Percentiles rank a stretch among this genome's conserved stretches.
phyloP scores from a whole-genome alignment of 2,888 invertebrate species.

The Brachypalpus laphriformis region DNA sequence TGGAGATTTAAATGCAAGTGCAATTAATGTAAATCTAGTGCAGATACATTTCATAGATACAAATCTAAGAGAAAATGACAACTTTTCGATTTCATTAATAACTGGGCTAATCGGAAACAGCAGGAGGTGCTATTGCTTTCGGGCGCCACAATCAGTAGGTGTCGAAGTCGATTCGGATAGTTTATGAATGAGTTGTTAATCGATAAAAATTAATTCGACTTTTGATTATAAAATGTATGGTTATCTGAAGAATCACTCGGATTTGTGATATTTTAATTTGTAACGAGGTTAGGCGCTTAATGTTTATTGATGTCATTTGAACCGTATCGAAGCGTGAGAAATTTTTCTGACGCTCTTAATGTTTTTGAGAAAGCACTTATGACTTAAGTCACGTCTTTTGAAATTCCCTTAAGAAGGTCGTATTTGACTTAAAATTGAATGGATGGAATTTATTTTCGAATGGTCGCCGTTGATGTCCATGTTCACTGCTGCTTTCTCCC shows the following conservation, averaged over 20 bases:
- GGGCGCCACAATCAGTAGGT: constrained; percentile 65
- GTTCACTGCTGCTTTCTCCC: too few relatives aligned
- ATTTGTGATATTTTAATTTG: constrained; percentile 44
- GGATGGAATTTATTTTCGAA: too few relatives aligned
- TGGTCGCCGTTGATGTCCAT: too few relatives aligned
- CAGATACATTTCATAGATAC: constrained; percentile 43
- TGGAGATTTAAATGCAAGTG: constrained; percentile 44
- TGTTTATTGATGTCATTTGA: constrained; percentile 35
- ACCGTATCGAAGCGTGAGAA: constrained; percentile 31
- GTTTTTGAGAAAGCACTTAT: too few relatives aligned
- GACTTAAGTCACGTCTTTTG: too few relatives aligned
- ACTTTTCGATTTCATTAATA: constrained; percentile 64
- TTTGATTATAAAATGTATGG: constrained; percentile 35
- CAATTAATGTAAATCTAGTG: constrained; percentile 37
- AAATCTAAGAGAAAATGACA: constrained; percentile 56
- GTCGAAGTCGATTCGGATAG: constrained; percentile 57
- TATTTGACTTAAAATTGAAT: too few relatives aligned
- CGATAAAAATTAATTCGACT: constrained; percentile 54
- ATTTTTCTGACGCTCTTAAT: too few relatives aligned
- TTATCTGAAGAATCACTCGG: not conserved
- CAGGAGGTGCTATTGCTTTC: constrained; percentile 47
- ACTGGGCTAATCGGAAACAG: constrained; percentile 57
- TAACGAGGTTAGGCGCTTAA: not conserved
- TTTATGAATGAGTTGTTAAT: constrained; percentile 39
- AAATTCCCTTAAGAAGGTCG: too few relatives aligned